Evolutionary conservation across 1,140 invertebrate genomes (phyloP).

Genomic region (Drosophila murphyi): DNA sequence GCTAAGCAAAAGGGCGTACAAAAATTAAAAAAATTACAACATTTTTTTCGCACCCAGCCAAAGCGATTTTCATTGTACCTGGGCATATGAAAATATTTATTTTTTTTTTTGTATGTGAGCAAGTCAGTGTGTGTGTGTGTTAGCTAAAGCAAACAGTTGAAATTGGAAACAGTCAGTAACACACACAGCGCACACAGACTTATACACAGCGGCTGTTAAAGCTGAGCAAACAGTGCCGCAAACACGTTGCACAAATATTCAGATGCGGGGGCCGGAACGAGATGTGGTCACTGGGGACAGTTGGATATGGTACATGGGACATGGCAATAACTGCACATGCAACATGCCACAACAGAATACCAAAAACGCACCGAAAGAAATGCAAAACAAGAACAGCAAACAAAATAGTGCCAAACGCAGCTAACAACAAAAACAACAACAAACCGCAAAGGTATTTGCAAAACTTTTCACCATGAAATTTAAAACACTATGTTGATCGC

Average conservation of each 20-base stretch:
- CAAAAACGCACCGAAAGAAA: slow-evolving; percentile 42
- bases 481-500: slow-evolving; percentile 24
- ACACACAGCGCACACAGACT: slow-evolving; percentile 21
- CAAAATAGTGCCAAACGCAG: slow-evolving; percentile 46
- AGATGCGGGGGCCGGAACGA: slow-evolving; percentile 44
- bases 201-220: slow-evolving; percentile 40
- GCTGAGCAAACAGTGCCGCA: slow-evolving; percentile 71
- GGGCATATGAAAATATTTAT: slow-evolving; percentile 10
- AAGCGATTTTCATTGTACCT: slow-evolving; percentile 19
- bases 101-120: slow-evolving; percentile 1
- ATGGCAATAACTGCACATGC: slow-evolving; percentile 48
- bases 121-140: slow-evolving; percentile 7
- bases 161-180: slow-evolving; percentile 53
- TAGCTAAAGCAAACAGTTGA: slow-evolving; percentile 49
- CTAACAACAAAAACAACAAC: slow-evolving; percentile 18
- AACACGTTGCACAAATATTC: slow-evolving; percentile 79
- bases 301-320: slow-evolving; percentile 43
- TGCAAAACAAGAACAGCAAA: slow-evolving; percentile 45
- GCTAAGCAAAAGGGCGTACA: slow-evolving; percentile 32
- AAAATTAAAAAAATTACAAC: slow-evolving; percentile 32
- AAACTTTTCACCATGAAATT: slow-evolving; percentile 58
- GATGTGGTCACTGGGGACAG: slow-evolving; percentile 44
- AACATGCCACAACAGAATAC: slow-evolving; percentile 48
- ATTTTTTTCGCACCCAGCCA: not conserved
- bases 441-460: slow-evolving; percentile 62